These are phyloP conservation scores for Osmoderma eremita DNA, from an alignment of 2,888 invertebrate genomes.

Conservation along the genomic window DNA sequence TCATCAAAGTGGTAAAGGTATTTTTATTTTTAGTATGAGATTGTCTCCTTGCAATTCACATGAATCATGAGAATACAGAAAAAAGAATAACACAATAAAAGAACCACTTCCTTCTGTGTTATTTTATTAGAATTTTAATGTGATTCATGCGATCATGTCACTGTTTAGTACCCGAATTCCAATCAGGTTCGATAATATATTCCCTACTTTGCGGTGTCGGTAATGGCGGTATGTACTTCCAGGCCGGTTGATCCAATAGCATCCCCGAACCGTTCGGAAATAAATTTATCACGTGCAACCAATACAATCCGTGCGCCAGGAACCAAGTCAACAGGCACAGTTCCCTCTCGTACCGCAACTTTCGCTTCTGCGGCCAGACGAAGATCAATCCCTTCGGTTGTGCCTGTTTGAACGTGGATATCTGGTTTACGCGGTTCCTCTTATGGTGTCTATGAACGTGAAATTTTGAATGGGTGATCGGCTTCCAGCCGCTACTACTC, in stretches of 20 bases:
- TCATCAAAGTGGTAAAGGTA: too few relatives aligned
- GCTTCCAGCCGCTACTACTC: slow-evolving; percentile 34
- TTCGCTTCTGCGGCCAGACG: slow-evolving; percentile 51
- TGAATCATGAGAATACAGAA: too few relatives aligned
- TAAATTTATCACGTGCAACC: slow-evolving; percentile 54
- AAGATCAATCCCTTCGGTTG: slow-evolving; percentile 51
- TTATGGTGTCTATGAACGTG: slow-evolving; percentile 42
- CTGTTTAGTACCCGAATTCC: slow-evolving; percentile 53
- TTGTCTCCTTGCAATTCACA: too few relatives aligned
- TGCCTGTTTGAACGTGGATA: slow-evolving; percentile 37
- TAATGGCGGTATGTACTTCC: slow-evolving; percentile 53
- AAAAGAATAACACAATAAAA: too few relatives aligned
- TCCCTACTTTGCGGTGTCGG: slow-evolving; percentile 57
- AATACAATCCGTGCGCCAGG: slow-evolving; percentile 56
- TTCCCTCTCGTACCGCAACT: slow-evolving; percentile 51
- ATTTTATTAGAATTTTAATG: too few relatives aligned
- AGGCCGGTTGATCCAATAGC: slow-evolving; percentile 55
- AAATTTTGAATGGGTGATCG: slow-evolving; percentile 41
- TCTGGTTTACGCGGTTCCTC: slow-evolving; percentile 38
- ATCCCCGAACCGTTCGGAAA: slow-evolving; percentile 57
- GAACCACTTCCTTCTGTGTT: too few relatives aligned
- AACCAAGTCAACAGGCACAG: slow-evolving; percentile 52
- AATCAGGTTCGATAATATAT: slow-evolving; percentile 61
- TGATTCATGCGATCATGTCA: too few relatives aligned
- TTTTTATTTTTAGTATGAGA: too few relatives aligned